A percentile compares a stretch with the other conserved stretches of the same genome.
Evolutionary conservation across 2,797 vertebrate genomes (phyloP).

Genomic region (Pseudomugil gertrudae): DNA sequence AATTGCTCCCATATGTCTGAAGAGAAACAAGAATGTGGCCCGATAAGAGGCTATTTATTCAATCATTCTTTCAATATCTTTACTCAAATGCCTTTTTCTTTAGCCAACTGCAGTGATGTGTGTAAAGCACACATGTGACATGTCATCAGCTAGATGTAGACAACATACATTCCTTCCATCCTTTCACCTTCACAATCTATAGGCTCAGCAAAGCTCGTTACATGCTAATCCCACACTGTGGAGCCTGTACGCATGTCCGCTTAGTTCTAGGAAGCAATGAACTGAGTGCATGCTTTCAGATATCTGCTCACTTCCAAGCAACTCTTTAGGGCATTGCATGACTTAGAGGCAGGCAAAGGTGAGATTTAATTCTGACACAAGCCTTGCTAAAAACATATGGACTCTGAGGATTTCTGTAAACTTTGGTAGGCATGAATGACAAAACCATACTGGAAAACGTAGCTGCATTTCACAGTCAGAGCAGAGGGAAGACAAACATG

Average conservation of each 20-base stretch:
- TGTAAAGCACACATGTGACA: too few relatives aligned
- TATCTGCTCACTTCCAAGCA: slow-evolving; percentile 38
- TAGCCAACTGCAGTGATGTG: slow-evolving; percentile 10
- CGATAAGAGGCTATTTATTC: slow-evolving; percentile 37
- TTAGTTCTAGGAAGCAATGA: slow-evolving; percentile 44
- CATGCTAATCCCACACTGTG: slow-evolving; percentile 40
- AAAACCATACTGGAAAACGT: slow-evolving; percentile 25
- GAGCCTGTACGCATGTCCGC: slow-evolving; percentile 32
- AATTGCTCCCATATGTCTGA: too few relatives aligned
- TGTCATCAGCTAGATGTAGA: slow-evolving; percentile 24
- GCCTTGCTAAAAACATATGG: slow-evolving; percentile 19
- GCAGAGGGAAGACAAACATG: slow-evolving; percentile 45
- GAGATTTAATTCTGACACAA: slow-evolving; percentile 61
- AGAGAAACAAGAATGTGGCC: too few relatives aligned
- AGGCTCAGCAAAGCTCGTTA: slow-evolving; percentile 28
- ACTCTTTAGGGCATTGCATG: slow-evolving; percentile 39
- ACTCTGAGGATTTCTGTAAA: slow-evolving; percentile 24
- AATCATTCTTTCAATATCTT: slow-evolving; percentile 27
- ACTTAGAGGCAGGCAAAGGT: slow-evolving; percentile 33
- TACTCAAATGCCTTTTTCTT: slow-evolving; percentile 26
- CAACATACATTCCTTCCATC: slow-evolving; percentile 35
- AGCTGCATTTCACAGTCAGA: slow-evolving; percentile 25
- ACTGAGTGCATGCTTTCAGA: slow-evolving; percentile 33
- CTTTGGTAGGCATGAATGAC: slow-evolving; percentile 5
- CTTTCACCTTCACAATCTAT: slow-evolving; percentile 47